Evolutionary conservation across 2,113 vertebrate genomes (phyloP).

Genomic region (Sander lucioperca): DNA sequence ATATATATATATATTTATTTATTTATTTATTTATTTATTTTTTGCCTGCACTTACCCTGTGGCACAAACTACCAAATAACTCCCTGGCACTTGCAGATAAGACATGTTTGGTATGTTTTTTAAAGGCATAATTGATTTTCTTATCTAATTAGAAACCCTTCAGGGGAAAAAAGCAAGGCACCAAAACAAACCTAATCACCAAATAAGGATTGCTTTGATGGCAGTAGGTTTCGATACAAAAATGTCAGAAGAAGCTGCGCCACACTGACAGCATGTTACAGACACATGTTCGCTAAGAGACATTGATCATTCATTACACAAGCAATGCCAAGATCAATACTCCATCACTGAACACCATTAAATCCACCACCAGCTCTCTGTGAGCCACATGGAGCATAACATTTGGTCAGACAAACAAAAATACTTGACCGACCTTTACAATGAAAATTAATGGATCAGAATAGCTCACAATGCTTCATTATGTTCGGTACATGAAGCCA

Average conservation of each 20-base stretch:
- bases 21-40: not conserved
- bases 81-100: constrained; percentile 68
- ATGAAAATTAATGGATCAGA: not conserved
- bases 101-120: constrained; percentile 50
- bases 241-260: constrained; percentile 9
- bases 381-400: not conserved
- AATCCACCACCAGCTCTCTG: not conserved
- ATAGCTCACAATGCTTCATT: not conserved
- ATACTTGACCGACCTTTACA: not conserved
- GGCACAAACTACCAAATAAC: constrained; percentile 55
- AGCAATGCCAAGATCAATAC: constrained; percentile 40
- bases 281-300: constrained; percentile 33
- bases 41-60: constrained; percentile 36
- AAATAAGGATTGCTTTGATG: constrained; percentile 27
- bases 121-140: constrained; percentile 65
- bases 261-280: constrained; percentile 16
- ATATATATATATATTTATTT: not conserved
- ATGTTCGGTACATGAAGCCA: not conserved
- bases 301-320: constrained; percentile 46
- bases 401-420: not conserved
- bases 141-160: constrained; percentile 66
- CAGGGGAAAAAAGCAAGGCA: constrained; percentile 16
- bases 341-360: constrained; percentile 33
- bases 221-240: constrained; percentile 23
- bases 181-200: constrained; percentile 36